Evolutionary conservation across 1,140 invertebrate species (phyloP), one percentile per base, ranked within the genome.

Genomic region (Drosophila leontia): DNA sequence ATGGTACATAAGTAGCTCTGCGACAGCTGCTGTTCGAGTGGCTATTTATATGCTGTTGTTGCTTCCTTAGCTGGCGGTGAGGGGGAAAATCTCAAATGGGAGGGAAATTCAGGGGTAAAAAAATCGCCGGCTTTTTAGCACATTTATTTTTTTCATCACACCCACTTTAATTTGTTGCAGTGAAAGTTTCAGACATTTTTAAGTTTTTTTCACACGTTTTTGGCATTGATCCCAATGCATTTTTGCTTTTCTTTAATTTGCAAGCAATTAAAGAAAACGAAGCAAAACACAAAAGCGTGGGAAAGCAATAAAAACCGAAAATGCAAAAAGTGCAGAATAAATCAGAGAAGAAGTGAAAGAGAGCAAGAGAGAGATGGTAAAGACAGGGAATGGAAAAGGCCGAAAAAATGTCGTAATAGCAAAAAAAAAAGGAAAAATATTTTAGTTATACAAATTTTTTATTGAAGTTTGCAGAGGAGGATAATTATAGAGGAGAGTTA

Each of bases 371-470:
- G 17, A 19, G 50, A 37, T 35, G 13, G 3, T 55, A 39, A 32
- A 62, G 44, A 62, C 39, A 55, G 53, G 44, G 17, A 72, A 50
- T 42, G 56, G 32, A 84, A 67, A 71, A 76, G 76, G 62, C 63
- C 58, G 64, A 83, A 67, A 44, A 77, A 80, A 88, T 87, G 80
- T 87, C 84, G 84, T 87, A 87, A 87, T 87, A 88, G 62, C 58
- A 47, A 70, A 64, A 69, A 61, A 63, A 69, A n/a, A 17, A 19
- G 19, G 57, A 51, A 72, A 72, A 48, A 50, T 34, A 71, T 35
- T 55, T 23, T 19, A 39, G 8, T 37, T 19, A 23, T 55, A 4
- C 4, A 55, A 39, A 39, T 26, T 55, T 23, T 15, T 37, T 37
- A 19, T 19, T 19, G 2, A 53, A 19, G 32, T 53, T 35, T 13